A percentile compares a stretch with the other conserved stretches of the same genome.
Conservation (phyloP, 2,113 vertebrate species). For the Solea solea region DNA sequence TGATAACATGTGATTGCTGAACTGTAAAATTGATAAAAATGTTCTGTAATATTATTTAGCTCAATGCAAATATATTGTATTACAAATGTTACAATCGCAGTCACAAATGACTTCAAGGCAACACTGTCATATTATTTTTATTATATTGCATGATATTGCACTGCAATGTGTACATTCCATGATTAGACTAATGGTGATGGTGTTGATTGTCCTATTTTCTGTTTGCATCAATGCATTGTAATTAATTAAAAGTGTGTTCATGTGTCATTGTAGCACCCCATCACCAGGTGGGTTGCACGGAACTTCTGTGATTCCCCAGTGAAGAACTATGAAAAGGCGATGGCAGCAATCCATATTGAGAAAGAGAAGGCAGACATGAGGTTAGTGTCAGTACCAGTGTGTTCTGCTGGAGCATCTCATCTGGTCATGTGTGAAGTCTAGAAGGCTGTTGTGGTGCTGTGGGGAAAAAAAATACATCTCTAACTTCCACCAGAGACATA, state of each 20-base stretch:
- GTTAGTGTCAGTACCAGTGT: constrained; percentile 62
- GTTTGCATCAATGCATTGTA: neutral
- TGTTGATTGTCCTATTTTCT: neutral
- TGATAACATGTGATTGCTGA: no score
- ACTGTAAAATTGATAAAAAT: no score
- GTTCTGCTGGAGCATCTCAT: neutral
- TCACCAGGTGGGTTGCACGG: constrained; percentile 90
- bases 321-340: constrained; percentile 91
- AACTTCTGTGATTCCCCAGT: constrained; percentile 85
- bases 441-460: no score
- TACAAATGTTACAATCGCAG: no score
- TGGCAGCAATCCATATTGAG: constrained; percentile 87
- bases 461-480: no score
- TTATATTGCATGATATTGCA: no score
- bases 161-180: neutral
- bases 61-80: no score
- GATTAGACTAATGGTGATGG: neutral
- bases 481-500: no score
- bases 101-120: no score
- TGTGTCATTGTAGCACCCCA: constrained; percentile 87
- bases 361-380: constrained; percentile 86
- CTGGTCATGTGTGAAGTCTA: neutral
- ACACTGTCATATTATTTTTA: no score
- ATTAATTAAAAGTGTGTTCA: neutral
- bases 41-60: no score